phyloP scores from a whole-genome alignment of 2,888 invertebrate genomes.

The Hyposoter didymator region DNA sequence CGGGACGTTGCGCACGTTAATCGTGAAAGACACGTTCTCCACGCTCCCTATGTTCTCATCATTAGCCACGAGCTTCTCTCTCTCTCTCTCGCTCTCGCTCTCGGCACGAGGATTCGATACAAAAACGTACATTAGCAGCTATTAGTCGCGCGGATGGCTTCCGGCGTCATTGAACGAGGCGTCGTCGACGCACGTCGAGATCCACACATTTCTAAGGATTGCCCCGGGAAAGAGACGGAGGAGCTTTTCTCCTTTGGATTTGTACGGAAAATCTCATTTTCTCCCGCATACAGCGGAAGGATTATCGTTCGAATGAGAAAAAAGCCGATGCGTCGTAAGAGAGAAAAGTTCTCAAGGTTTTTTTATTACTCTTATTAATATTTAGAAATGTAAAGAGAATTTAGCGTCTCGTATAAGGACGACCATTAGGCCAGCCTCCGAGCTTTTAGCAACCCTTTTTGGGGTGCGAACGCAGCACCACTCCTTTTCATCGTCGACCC shows the following conservation, averaged over 20 bases:
- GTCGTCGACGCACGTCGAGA: conserved; percentile 38
- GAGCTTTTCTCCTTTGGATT: conserved; percentile 17
- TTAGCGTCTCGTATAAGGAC: conserved; percentile 19
- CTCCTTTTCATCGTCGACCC: conserved; percentile 35
- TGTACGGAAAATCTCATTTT: conserved; percentile 51
- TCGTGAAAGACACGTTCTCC: conserved; percentile 60
- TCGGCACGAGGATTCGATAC: conserved; percentile 57
- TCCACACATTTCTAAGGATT: conserved; percentile 50
- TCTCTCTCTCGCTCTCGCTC: conserved; percentile 37
- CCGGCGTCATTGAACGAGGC: conserved; percentile 35
- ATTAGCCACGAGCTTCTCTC: conserved; percentile 50
- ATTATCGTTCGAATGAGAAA: conserved; percentile 34
- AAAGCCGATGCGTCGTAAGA: not conserved
- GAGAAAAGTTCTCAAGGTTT: conserved; percentile 12
- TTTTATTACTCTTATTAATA: conserved; percentile 34
- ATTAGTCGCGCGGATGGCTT: conserved; percentile 68
- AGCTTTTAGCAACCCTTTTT: conserved; percentile 79
- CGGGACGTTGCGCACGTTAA: conserved; percentile 61
- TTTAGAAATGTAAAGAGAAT: conserved; percentile 38
- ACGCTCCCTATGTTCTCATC: conserved; percentile 51
- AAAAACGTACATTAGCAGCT: conserved; percentile 67
- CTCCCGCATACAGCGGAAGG: conserved; percentile 22
- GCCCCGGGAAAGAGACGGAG: conserved; percentile 17
- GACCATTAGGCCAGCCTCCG: conserved; percentile 69
- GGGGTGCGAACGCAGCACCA: conserved; percentile 45